phyloP scores from a whole-genome alignment of 2,113 vertebrate species.

The Amphiprion percula region DNA sequence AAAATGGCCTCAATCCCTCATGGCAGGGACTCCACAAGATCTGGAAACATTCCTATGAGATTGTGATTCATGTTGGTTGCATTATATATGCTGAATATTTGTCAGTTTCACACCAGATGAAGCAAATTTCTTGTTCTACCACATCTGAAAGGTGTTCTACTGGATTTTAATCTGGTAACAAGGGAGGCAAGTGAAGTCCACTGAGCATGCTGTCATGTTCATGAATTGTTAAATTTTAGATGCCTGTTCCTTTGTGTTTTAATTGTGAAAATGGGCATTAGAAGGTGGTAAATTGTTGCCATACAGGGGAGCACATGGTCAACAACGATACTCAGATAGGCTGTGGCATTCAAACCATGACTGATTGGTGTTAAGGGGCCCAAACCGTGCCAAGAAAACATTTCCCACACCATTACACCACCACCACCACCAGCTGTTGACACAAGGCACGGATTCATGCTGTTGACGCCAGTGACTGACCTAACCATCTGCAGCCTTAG shows the following conservation, averaged over 20 bases:
- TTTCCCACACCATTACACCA: constrained; percentile 7
- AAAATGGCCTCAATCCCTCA: neutral
- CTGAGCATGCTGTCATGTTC: neutral
- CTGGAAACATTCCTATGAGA: neutral
- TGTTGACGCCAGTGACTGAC: neutral
- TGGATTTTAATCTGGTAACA: constrained; percentile 2
- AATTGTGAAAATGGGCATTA: neutral
- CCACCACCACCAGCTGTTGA: neutral
- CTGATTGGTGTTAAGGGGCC: neutral
- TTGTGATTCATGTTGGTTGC: neutral
- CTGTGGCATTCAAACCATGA: neutral
- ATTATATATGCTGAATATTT: neutral
- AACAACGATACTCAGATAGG: neutral
- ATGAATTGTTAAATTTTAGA: neutral
- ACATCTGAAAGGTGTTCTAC: neutral
- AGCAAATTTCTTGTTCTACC: neutral
- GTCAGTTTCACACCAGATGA: neutral
- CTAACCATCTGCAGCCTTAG: constrained; percentile 7
- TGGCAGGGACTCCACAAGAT: neutral
- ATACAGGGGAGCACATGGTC: neutral
- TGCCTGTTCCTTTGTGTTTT: neutral
- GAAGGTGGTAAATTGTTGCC: neutral
- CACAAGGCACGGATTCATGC: neutral
- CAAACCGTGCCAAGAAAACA: neutral
- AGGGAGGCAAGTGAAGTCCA: neutral